These are phyloP conservation scores for Orientallactaga bullata DNA, from an alignment of 2,113 vertebrate species.

Conservation along the genomic window DNA sequence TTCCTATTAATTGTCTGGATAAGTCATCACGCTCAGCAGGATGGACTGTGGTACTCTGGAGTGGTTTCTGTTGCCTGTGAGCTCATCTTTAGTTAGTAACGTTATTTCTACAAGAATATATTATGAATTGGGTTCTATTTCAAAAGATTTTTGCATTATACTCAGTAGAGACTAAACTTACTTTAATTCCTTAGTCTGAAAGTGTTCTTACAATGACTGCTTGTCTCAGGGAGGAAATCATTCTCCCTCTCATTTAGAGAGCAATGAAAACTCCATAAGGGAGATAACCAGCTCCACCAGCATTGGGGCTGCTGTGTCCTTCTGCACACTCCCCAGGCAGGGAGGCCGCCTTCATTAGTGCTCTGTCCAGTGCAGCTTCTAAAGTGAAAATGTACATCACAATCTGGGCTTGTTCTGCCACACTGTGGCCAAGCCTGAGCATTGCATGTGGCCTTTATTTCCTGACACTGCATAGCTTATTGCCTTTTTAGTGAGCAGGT, in stretches of 20 bases:
- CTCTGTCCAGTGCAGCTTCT: not conserved
- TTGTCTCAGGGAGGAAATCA: not conserved
- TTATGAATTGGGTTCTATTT: not conserved
- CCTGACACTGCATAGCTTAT: not conserved
- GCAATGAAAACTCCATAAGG: not conserved
- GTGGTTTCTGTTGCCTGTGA: not conserved
- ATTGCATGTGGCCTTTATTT: not conserved
- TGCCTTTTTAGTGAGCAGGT: too few relatives aligned
- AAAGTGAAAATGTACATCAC: not conserved
- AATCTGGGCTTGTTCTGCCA: slow-evolving; percentile 64
- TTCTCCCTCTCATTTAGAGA: not conserved
- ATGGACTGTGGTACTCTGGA: too few relatives aligned
- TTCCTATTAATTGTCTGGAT: not conserved
- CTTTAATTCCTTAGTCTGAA: not conserved
- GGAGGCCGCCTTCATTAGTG: not conserved
- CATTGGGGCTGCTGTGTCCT: too few relatives aligned
- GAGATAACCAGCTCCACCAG: not conserved
- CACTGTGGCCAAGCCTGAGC: slow-evolving; percentile 52
- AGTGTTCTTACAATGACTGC: not conserved
- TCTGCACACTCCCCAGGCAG: not conserved
- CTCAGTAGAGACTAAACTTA: not conserved
- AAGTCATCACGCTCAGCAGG: too few relatives aligned
- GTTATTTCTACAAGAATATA: not conserved
- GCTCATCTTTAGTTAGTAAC: not conserved
- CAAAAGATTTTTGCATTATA: not conserved